Conservation (phyloP, 2,888 invertebrate species). For the Chelonus formosanus region DNA sequence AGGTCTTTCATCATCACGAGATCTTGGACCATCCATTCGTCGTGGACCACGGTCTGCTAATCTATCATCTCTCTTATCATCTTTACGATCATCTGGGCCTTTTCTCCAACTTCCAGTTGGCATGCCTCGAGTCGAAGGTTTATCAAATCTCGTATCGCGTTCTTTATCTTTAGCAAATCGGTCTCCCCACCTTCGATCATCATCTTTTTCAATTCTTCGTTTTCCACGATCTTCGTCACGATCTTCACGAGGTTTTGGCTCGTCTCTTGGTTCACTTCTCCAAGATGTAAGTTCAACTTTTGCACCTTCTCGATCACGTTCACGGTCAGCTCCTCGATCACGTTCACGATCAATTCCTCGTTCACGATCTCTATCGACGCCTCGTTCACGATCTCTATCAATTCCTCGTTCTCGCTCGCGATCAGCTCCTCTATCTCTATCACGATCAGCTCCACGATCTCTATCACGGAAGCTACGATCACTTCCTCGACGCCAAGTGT, state of each 20-base stretch:
- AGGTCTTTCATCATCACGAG: constrained; percentile 30
- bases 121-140: constrained; percentile 25
- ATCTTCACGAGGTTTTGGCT: constrained; percentile 36
- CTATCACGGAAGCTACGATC: constrained; percentile 49
- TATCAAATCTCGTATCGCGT: constrained; percentile 30
- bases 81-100: constrained; percentile 40
- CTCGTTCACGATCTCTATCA: constrained; percentile 38
- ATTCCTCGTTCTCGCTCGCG: constrained; percentile 52
- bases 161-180: constrained; percentile 3
- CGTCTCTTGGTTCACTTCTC: constrained; percentile 36
- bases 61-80: constrained; percentile 46
- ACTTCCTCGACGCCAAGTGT: constrained; percentile 48
- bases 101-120: constrained; percentile 30
- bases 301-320: constrained; percentile 40
- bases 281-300: constrained; percentile 31
- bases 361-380: constrained; percentile 45
- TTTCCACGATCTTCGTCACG: constrained; percentile 39
- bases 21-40: constrained; percentile 10
- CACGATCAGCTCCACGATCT: constrained; percentile 49
- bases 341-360: constrained; percentile 37
- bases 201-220: constrained; percentile 36
- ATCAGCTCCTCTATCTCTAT: constrained; percentile 28
- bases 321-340: constrained; percentile 37
- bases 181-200: constrained; percentile 36
- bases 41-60: constrained; percentile 42